Evolutionary conservation across 2,113 vertebrate genomes (phyloP), one percentile per base, ranked within the genome.

Genomic region (Rhinopithecus roxellana): DNA sequence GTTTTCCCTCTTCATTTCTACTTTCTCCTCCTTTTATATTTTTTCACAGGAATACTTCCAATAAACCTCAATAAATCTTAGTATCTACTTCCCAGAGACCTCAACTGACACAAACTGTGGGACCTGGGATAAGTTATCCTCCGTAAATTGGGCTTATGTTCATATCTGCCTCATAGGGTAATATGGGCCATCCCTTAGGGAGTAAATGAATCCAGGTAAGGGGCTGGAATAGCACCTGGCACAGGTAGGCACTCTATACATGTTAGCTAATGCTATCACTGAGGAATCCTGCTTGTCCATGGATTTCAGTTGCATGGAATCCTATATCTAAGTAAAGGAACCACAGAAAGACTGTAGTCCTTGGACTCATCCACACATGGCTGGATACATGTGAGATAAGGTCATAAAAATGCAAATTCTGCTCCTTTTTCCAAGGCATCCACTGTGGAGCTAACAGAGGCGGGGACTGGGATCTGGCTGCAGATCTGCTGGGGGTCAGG

Each of bases 231-330:
- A 61, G 55, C 11, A 11, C 30, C 45, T 12, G 45, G n/a, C 16
- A 43, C 25, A 20, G 43, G 11, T 8, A 8, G 55, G 67, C 0
- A 0, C 50, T 18, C 0, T 2, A 5, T 8, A 8, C 18, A 1
- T 3, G 0, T 5, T 27, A 25, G n/a, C 40, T 64, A n/a, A 3
- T 2, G 23, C 3, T 20, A n/a, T 16, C 14, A 6, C 61, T 22
- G 30, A 75, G 32, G 2, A n/a, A 55, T 25, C 38, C 57, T 55
- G 55, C n/a, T 61, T 40, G 38, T 23, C 55, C 12, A 3, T 18
- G 12, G 11, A 17, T 23, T 64, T 70, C 57, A 48, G 32, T 13
- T 10, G 3, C 17, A 69, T 10, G n/a, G 6, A 32, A 38, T 38
- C 32, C 48, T 30, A 2, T 9, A 13, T 23, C 50, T 8, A 3